These are phyloP conservation scores for Oplegnathus fasciatus DNA, from an alignment of 2,113 vertebrate genomes.

Conservation along the genomic window DNA sequence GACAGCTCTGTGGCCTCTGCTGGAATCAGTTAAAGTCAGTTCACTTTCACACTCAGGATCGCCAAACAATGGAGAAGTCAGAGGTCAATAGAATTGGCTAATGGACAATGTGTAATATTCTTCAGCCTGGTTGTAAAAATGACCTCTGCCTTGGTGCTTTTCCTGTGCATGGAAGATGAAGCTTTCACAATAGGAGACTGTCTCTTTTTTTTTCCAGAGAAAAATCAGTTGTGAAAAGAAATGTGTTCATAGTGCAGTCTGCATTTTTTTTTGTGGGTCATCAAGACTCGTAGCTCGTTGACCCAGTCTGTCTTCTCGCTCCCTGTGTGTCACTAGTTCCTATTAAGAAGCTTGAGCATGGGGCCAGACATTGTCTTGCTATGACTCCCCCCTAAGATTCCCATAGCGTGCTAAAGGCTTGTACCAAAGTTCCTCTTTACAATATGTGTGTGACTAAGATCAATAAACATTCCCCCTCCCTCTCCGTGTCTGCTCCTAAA, in stretches of 20 bases:
- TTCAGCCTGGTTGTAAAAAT: slow-evolving; percentile 53
- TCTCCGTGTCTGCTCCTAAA: slow-evolving; percentile 71
- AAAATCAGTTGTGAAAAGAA: background rate
- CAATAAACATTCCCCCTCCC: slow-evolving; percentile 87
- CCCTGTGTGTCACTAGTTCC: slow-evolving; percentile 27
- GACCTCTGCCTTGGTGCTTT: slow-evolving; percentile 7
- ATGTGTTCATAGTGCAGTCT: background rate
- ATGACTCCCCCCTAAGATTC: slow-evolving; percentile 69
- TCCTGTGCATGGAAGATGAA: slow-evolving; percentile 43
- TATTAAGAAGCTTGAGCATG: slow-evolving; percentile 35
- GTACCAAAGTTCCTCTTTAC: slow-evolving; percentile 85
- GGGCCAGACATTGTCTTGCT: slow-evolving; percentile 40
- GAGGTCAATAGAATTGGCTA: slow-evolving; percentile 56
- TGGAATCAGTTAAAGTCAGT: slow-evolving; percentile 49
- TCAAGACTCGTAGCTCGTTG: background rate
- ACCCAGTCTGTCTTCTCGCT: slow-evolving; percentile 5
- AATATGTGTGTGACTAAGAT: slow-evolving; percentile 89
- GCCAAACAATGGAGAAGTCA: slow-evolving; percentile 71
- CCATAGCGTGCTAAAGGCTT: slow-evolving; percentile 86
- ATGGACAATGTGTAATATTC: slow-evolving; percentile 31
- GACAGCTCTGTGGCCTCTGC: slow-evolving; percentile 51
- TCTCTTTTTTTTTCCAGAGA: background rate
- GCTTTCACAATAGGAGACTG: slow-evolving; percentile 6
- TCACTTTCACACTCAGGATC: slow-evolving; percentile 71
- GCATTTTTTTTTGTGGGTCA: background rate